A percentile compares a stretch with the other conserved stretches of the same genome.
phyloP scores from a whole-genome alignment of 2,888 invertebrate species.

The Timema cristinae region DNA sequence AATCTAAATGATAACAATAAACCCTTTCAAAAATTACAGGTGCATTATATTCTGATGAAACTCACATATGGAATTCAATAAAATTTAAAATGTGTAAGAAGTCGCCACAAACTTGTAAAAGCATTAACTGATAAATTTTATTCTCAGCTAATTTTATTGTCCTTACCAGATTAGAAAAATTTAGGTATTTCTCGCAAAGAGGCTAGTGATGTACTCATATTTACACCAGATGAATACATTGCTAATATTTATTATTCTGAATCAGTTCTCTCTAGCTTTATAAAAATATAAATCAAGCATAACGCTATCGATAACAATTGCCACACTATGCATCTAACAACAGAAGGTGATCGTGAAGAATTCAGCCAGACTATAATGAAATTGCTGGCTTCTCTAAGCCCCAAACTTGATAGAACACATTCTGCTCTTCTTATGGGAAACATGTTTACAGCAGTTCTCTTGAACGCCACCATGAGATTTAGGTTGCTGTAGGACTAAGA shows the following conservation, averaged over 20 bases:
- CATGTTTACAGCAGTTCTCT: not conserved
- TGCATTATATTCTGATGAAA: too few relatives aligned
- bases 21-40: too few relatives aligned
- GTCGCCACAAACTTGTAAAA: not conserved
- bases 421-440: not conserved
- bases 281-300: not conserved
- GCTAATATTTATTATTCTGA: not conserved
- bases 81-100: not conserved
- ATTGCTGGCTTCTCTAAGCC: not conserved
- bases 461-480: not conserved
- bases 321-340: not conserved
- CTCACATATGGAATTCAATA: not conserved
- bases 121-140: conserved; percentile 3
- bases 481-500: not conserved
- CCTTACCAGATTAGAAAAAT: not conserved
- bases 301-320: not conserved
- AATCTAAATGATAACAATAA: too few relatives aligned
- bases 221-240: not conserved
- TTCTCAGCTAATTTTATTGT: not conserved
- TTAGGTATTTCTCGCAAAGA: not conserved
- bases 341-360: not conserved
- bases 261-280: not conserved
- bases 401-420: not conserved
- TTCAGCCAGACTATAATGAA: not conserved
- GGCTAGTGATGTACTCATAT: not conserved